These are phyloP conservation scores for Marmota monax DNA, from an alignment of 2,113 vertebrate genomes.

Conservation along the genomic window DNA sequence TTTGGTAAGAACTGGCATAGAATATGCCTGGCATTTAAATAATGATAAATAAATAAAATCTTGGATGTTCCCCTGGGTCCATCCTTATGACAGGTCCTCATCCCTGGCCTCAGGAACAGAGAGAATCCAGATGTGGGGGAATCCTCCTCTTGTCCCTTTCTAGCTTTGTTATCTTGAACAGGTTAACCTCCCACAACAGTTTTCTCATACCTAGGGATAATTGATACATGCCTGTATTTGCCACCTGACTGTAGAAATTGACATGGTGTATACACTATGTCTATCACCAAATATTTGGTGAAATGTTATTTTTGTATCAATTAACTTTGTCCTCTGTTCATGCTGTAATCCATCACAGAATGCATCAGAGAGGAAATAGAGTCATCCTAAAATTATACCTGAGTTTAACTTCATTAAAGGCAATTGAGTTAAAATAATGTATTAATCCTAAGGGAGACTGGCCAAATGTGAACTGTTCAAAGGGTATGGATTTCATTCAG, in stretches of 20 bases:
- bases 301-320: constrained; percentile 46
- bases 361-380: not conserved
- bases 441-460: not conserved
- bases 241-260: not conserved
- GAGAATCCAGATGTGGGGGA: not conserved
- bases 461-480: not conserved
- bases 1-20: not conserved
- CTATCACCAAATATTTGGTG: not conserved
- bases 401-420: not conserved
- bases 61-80: not conserved
- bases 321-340: not conserved
- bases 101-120: not conserved
- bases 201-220: not conserved
- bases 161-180: not conserved
- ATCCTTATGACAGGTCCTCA: accelerated
- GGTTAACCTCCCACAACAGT: not conserved
- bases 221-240: not conserved
- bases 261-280: not conserved
- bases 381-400: not conserved
- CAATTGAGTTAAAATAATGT: not conserved
- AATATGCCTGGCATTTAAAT: not conserved
- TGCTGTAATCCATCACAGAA: not conserved
- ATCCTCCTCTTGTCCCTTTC: not conserved
- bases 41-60: not conserved
- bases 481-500: not conserved